phyloP scores from a whole-genome alignment of 2,888 invertebrate species.

The Cosmorhoe ocellata region DNA sequence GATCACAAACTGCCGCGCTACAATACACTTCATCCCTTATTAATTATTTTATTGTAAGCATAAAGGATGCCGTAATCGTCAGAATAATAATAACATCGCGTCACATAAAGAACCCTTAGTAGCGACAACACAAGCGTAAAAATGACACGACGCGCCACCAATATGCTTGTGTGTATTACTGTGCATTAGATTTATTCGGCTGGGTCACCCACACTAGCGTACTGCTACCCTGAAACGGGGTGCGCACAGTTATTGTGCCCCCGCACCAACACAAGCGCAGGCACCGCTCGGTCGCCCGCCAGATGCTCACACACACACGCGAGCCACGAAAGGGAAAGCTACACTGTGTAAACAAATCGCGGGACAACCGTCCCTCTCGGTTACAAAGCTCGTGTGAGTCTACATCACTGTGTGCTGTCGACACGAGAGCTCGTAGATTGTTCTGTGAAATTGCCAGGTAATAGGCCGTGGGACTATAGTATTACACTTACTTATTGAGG shows the following conservation, averaged over 20 bases:
- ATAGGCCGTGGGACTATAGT: conserved; percentile 79
- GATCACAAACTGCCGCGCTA: conserved; percentile 71
- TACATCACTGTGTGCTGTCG: conserved; percentile 73
- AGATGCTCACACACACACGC: conserved; percentile 76
- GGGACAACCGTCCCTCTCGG: conserved; percentile 72
- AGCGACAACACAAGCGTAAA: conserved; percentile 81
- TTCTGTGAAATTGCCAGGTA: conserved; percentile 83
- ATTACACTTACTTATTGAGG: conserved; percentile 80
- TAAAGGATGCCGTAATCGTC: conserved; percentile 82
- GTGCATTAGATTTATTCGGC: conserved; percentile 79
- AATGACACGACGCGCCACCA: conserved; percentile 77
- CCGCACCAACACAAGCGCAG: conserved; percentile 62
- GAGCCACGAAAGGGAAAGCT: conserved; percentile 75
- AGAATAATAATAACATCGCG: conserved; percentile 82
- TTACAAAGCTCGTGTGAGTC: conserved; percentile 71
- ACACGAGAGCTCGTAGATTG: conserved; percentile 76
- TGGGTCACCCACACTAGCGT: conserved; percentile 75
- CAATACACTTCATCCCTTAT: conserved; percentile 81
- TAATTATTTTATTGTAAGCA: conserved; percentile 82
- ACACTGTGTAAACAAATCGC: conserved; percentile 81
- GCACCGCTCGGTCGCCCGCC: conserved; percentile 65
- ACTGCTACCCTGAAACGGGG: conserved; percentile 68
- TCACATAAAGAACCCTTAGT: conserved; percentile 79
- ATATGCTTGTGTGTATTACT: conserved; percentile 77
- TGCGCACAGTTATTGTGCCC: conserved; percentile 66